Evolutionary conservation across 2,113 vertebrate species (phyloP), one percentile per base, ranked within the genome.

Genomic region (Coryphaenoides rupestris): DNA sequence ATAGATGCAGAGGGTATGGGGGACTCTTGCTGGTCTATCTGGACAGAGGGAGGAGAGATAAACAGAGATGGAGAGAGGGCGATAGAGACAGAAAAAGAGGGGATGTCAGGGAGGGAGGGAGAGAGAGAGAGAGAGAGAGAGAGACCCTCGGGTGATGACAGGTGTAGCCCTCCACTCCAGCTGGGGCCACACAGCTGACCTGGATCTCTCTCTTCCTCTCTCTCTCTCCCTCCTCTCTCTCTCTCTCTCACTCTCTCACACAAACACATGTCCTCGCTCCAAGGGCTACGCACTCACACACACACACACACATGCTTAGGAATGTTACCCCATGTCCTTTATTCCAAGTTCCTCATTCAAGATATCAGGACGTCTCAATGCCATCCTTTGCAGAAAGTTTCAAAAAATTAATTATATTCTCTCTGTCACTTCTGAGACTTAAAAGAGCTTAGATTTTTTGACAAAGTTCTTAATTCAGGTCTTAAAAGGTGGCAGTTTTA

Each of bases 171-270:
- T 83, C 82, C 75, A 78, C 81, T 85, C 84, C 89, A 91, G 88
- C 89, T 91, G 88, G 88, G 88, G 80, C 86, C 84, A 80, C 65
- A 63, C 74, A 87, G 83, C 82, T 90, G 87, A 89, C 83, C 84
- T 89, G 89, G 79, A 90, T 89, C 80, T 54, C 49, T 21, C 17
- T 53, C 50, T 53, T 17, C 26, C n/a, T 28, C 49, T 63, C 61
- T 26, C 17, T 26, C 49, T 2, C 49, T 13, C 26, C 22, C 33
- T 57, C 55, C 50, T 54, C 49, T 60, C 55, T 58, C 23, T 60
- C 55, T 53, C 66, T 60, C 75, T 82, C 73, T 69, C 60, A 74
- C 24, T 19, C 50, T 66, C 58, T 65, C 61, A 7, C 45, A 5
- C 62, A 74, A 83, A 78, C 76, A 75, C 76, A 84, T 75, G 68